Base-by-base conservation (phyloP, 2,888 invertebrate genomes). In the Galeruca laticollis region DNA sequence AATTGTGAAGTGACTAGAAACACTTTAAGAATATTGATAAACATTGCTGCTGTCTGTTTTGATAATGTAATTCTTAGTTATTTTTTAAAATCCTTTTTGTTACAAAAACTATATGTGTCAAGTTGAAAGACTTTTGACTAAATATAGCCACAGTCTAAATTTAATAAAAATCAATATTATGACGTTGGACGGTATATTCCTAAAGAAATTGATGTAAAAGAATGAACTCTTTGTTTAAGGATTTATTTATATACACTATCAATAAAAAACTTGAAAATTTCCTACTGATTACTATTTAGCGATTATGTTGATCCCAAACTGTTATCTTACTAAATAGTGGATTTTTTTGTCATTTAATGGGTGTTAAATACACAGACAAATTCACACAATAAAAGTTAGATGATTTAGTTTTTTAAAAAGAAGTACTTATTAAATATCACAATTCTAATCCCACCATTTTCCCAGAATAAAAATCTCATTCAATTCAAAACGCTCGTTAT, bases 391-490 rank as follows among this genome's bases (percentile, higher is more conserved):
- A 13, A 2, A 18, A 26, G 2, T 4, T 5, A 54, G 2, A 20
- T 54, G 11, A 11, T 31, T 9, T 21, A 57, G 35, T 57, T 18
- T 2, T 33, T 21, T 21, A 1, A 31, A 37, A 37, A 35, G 11
- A 59, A 18, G 33, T n/a, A 5, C 15, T 31, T 35, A 40, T 26
- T 10, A 43, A 62, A 67, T 66, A 61, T 59, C 65, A 60, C 18
- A 60, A 65, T 70, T 47, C 60, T 66, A 70, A 66, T 62, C 62
- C 66, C 66, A 62, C 62, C 51, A 49, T 68, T 61, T 59, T 60
- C 33, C n/a, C 18, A 62, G 52, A n/a, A 40, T 2, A 11, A 40
- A 40, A 40, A 40, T 40, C 40, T 40, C n/a, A n/a, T n/a, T n/a
- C n/a, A n/a, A n/a, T 9, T 35, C 2, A 35, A 11, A 35, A 35